These are phyloP conservation scores for Melitaea cinxia DNA, from an alignment of 1,140 invertebrate species.

Conservation along the genomic window DNA sequence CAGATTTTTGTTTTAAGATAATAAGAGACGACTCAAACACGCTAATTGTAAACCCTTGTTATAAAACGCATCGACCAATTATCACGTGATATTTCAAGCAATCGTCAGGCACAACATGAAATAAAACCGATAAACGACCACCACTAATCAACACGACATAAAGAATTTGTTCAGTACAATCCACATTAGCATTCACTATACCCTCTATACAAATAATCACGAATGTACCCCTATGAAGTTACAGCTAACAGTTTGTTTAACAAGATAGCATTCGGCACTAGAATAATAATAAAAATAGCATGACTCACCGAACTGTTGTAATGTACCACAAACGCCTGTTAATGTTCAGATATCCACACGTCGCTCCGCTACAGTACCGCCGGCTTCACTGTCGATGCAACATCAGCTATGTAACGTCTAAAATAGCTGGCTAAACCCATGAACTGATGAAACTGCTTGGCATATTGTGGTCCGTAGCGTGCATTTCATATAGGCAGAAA, in stretches of 20 bases:
- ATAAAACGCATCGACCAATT: neutral
- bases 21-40: neutral
- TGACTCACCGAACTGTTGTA: constrained; percentile 12
- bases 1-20: neutral
- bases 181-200: constrained; percentile 4
- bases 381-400: too few relatives aligned
- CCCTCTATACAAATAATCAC: neutral
- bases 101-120: neutral
- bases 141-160: constrained; percentile 12
- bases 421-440: too few relatives aligned
- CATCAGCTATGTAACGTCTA: too few relatives aligned
- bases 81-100: neutral
- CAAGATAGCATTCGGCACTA: constrained; percentile 12
- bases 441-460: too few relatives aligned
- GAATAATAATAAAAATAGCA: constrained; percentile 14
- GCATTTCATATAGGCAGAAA: too few relatives aligned
- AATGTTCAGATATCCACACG: neutral
- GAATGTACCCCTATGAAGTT: neutral
- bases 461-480: too few relatives aligned
- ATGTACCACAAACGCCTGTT: neutral
- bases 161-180: constrained; percentile 18
- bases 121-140: neutral
- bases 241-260: neutral
- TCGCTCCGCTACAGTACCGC: neutral
- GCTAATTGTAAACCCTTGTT: neutral